These are phyloP conservation scores for Bombus breviceps DNA, from an alignment of 1,140 invertebrate genomes.

Conservation along the genomic window DNA sequence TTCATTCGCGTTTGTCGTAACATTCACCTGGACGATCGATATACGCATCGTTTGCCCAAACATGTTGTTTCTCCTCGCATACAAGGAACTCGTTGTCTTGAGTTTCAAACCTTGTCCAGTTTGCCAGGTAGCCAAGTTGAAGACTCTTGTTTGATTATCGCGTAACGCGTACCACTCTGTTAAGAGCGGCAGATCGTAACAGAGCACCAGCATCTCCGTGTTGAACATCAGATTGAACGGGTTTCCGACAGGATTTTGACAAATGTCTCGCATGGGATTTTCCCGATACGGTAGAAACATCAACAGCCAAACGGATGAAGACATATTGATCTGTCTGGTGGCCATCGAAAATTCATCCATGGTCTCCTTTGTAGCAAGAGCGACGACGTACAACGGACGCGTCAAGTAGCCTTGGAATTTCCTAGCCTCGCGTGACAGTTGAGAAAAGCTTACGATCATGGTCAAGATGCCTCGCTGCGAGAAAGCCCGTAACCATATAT, in stretches of 20 bases:
- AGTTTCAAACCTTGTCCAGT: slow-evolving; percentile 19
- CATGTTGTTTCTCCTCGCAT: slow-evolving; percentile 55
- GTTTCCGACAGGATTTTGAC: slow-evolving; percentile 50
- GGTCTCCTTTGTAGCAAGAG: slow-evolving; percentile 41
- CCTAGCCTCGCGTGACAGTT: slow-evolving; percentile 33
- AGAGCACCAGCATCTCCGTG: slow-evolving; percentile 65
- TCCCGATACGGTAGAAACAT: slow-evolving; percentile 52
- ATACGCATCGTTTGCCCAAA: slow-evolving; percentile 57
- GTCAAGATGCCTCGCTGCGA: slow-evolving; percentile 50
- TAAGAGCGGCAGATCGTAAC: slow-evolving; percentile 49
- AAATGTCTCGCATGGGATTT: slow-evolving; percentile 29
- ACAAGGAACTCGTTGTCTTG: slow-evolving; percentile 27
- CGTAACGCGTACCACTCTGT: slow-evolving; percentile 64
- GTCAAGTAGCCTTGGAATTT: slow-evolving; percentile 1
- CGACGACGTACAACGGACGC: slow-evolving; percentile 63
- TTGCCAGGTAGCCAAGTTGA: slow-evolving; percentile 60
- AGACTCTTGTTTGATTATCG: slow-evolving; percentile 43
- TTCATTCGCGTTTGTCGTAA: neutral
- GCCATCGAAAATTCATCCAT: slow-evolving; percentile 46
- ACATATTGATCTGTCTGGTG: slow-evolving; percentile 53
- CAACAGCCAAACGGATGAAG: slow-evolving; percentile 61
- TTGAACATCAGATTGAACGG: slow-evolving; percentile 56
- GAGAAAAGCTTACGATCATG: slow-evolving; percentile 44
- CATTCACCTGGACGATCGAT: slow-evolving; percentile 56
- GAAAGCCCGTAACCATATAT: slow-evolving; percentile 46